These are phyloP conservation scores for Pseudochromis fuscus DNA, from an alignment of 2,797 vertebrate genomes.

Conservation along the genomic window DNA sequence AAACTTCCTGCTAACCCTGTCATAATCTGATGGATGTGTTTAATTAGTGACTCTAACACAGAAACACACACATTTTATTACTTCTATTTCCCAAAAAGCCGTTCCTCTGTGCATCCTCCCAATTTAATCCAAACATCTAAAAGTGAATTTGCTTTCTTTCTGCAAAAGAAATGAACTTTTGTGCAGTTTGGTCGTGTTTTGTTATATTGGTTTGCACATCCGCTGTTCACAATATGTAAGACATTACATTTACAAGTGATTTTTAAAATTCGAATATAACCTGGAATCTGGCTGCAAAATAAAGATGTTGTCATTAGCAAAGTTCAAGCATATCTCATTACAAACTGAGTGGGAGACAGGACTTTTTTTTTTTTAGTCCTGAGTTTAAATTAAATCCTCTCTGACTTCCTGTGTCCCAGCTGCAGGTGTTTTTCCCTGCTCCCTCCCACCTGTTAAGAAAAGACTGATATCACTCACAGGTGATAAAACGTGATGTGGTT, in stretches of 20 bases:
- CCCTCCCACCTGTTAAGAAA: background rate
- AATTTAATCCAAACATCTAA: background rate
- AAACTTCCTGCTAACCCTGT: slow-evolving; percentile 39
- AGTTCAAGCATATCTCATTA: background rate
- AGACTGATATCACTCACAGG: no score
- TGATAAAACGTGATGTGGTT: no score
- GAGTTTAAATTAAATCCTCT: background rate
- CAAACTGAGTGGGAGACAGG: background rate
- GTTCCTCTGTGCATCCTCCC: background rate
- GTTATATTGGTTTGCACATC: background rate
- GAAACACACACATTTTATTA: slow-evolving; percentile 26
- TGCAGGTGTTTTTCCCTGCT: background rate
- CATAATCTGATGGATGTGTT: slow-evolving; percentile 74
- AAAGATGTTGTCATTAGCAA: background rate
- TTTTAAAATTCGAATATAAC: no score
- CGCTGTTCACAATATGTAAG: background rate
- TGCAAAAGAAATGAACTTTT: background rate
- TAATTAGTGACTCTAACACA: slow-evolving; percentile 57
- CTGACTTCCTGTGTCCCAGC: background rate
- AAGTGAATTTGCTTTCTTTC: background rate
- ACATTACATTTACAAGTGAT: background rate
- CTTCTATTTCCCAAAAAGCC: background rate
- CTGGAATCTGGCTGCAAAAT: background rate
- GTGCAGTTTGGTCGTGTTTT: background rate
- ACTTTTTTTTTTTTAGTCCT: background rate